Evolutionary conservation across 2,113 vertebrate genomes (phyloP).

Genomic region (Puntigrus tetrazona): DNA sequence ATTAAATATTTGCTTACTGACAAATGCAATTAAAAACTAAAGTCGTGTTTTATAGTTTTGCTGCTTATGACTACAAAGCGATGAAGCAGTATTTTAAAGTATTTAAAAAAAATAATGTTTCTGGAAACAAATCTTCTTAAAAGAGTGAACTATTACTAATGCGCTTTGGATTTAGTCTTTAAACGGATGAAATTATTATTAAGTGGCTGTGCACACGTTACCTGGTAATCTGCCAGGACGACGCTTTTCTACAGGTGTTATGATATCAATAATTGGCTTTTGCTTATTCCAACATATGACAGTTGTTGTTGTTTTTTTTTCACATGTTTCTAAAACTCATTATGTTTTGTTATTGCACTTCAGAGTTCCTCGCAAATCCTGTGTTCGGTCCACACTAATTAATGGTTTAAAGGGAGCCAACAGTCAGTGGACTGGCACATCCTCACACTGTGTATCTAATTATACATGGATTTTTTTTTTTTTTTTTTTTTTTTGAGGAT

Average conservation of each 20-base stretch:
- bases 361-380: neutral
- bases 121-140: neutral
- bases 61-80: too few relatives aligned
- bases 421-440: neutral
- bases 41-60: too few relatives aligned
- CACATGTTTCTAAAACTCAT: conserved; percentile 19
- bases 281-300: neutral
- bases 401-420: conserved; percentile 13
- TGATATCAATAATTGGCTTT: neutral
- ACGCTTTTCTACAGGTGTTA: neutral
- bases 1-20: neutral
- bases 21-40: neutral
- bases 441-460: conserved; percentile 32
- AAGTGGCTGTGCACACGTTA: neutral
- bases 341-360: conserved; percentile 8
- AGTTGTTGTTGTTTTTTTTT: neutral
- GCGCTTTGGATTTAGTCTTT: neutral
- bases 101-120: neutral
- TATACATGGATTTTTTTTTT: conserved; percentile 23
- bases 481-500: too few relatives aligned
- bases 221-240: neutral
- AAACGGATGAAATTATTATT: neutral
- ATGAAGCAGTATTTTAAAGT: neutral
- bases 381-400: conserved; percentile 20
- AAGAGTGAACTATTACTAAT: neutral